Evolutionary conservation across 2,888 invertebrate species (phyloP).

Genomic region (Gonocerus acuteangulatus): DNA sequence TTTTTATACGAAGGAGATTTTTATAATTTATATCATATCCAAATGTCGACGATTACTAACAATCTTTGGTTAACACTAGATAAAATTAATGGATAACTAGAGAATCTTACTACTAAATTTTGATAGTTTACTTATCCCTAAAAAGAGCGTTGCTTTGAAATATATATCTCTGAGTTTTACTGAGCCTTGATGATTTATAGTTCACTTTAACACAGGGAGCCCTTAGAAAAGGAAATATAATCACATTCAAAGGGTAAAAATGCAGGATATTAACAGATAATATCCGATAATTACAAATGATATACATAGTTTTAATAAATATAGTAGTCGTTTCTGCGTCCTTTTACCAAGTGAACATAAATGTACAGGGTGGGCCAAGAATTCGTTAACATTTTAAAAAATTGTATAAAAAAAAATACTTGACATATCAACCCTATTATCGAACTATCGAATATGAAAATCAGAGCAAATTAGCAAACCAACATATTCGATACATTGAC

Average conservation of each 20-base stretch:
- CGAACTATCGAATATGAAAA: no score
- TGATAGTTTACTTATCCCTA: background rate
- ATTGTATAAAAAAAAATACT: no score
- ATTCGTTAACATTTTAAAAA: no score
- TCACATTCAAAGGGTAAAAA: slow-evolving; percentile 6
- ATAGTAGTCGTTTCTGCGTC: no score
- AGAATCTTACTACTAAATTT: slow-evolving; percentile 4
- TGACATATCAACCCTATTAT: no score
- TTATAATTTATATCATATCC: background rate
- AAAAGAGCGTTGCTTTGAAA: background rate
- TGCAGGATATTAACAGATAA: no score
- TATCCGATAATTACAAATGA: no score
- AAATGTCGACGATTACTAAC: slow-evolving; percentile 5
- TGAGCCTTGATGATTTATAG: slow-evolving; percentile 1
- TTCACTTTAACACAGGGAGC: background rate
- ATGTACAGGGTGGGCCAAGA: no score
- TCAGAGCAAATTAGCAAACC: no score
- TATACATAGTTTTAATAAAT: no score
- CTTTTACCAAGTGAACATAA: no score
- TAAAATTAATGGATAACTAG: slow-evolving; percentile 13
- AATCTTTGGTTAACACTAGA: slow-evolving; percentile 18
- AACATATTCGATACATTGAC: no score
- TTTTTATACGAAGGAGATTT: background rate
- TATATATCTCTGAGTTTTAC: background rate
- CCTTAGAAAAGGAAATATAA: slow-evolving; percentile 2